Conservation (phyloP, 2,797 vertebrate species). For the Hapalemur alaotrensis region DNA sequence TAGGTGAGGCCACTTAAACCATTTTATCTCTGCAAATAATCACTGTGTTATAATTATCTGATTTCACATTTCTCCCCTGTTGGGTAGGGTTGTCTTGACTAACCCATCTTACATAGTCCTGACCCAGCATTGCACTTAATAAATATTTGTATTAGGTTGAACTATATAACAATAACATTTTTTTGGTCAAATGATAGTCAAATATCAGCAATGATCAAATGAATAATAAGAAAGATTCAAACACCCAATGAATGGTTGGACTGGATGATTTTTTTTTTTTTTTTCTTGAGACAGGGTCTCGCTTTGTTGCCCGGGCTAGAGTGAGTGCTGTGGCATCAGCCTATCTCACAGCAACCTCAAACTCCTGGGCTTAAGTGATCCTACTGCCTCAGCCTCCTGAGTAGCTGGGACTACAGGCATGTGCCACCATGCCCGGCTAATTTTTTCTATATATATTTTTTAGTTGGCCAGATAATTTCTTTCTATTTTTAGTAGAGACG, state of each 20-base stretch:
- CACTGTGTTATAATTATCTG: background rate
- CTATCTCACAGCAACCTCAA: too few relatives aligned
- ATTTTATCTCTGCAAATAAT: conserved; percentile 26
- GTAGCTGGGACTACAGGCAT: too few relatives aligned
- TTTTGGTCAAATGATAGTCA: background rate
- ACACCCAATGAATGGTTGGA: background rate
- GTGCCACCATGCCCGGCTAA: too few relatives aligned
- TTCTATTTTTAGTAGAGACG: too few relatives aligned
- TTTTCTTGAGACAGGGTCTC: too few relatives aligned
- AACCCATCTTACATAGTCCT: background rate
- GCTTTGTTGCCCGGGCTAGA: too few relatives aligned
- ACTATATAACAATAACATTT: background rate
- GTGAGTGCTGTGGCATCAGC: too few relatives aligned
- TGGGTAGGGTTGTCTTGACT: background rate
- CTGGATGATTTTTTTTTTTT: background rate
- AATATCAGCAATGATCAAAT: background rate
- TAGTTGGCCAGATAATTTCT: too few relatives aligned
- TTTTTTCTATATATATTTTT: too few relatives aligned
- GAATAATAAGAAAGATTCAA: background rate
- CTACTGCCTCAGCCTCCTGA: too few relatives aligned
- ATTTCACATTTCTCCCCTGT: background rate
- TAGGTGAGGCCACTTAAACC: background rate
- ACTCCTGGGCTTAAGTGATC: too few relatives aligned
- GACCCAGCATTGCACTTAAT: background rate
- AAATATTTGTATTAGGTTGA: background rate